Evolutionary conservation across 2,888 invertebrate genomes (phyloP).

Genomic region (Ommatoiulus sabulosus): DNA sequence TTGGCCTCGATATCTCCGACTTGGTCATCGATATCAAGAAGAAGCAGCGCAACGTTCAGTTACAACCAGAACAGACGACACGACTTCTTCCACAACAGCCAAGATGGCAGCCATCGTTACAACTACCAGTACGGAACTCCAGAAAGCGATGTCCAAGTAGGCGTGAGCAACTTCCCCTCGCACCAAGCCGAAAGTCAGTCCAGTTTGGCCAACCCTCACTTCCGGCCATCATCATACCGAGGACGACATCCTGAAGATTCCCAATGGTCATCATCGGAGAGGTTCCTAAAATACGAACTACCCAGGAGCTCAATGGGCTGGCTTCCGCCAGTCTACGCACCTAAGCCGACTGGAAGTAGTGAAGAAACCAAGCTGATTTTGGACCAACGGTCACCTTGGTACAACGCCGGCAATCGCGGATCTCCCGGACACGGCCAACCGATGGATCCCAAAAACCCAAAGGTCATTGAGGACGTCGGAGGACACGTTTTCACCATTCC

Average conservation of each 20-base stretch:
- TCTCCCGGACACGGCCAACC: not conserved
- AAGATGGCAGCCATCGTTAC: not conserved
- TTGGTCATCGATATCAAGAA: not conserved
- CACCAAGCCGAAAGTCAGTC: not conserved
- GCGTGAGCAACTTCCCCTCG: not conserved
- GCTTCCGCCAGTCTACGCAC: not conserved
- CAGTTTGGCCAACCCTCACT: no score
- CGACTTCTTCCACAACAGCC: conserved; percentile 6
- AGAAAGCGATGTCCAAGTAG: not conserved
- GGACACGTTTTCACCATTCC: conserved; percentile 47
- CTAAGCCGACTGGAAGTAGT: not conserved
- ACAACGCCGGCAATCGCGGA: not conserved
- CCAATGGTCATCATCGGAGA: not conserved
- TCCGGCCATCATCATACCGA: not conserved
- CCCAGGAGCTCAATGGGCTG: not conserved
- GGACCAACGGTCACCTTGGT: not conserved
- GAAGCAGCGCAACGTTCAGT: conserved; percentile 20
- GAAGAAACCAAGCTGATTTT: not conserved
- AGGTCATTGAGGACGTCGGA: conserved; percentile 21
- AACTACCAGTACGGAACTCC: conserved; percentile 16
- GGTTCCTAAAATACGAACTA: not conserved
- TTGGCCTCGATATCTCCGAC: not conserved
- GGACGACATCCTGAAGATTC: not conserved
- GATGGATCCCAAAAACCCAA: not conserved
- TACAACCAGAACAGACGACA: conserved; percentile 26